Evolutionary conservation across 2,113 vertebrate species (phyloP), one percentile per base, ranked within the genome.

Genomic region (Apistogramma diplotaenia): DNA sequence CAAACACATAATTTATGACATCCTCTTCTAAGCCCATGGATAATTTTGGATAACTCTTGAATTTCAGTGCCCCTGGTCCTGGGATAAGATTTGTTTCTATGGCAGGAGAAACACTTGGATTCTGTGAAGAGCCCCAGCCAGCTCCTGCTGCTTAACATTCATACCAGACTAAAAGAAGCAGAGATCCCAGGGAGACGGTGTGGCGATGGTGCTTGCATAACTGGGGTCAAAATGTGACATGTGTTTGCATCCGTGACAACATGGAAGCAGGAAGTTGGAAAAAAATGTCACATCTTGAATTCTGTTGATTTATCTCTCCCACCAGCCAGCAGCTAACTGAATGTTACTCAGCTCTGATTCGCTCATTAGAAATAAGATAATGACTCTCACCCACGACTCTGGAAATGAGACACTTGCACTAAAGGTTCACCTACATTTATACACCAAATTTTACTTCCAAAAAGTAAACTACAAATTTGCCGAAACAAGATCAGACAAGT

Each of bases 41-140:
- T 77, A 4, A 55, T 83, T 83, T 77, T 49, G 60, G 73, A n/a
- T n/a, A n/a, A n/a, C n/a, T n/a, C 54, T 43, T 13, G 55, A 54
- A 31, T 18, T 51, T 70, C 49, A 6, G 27, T 43, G 19, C 40
- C 0, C 2, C 74, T 77, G 25, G 62, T 70, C 62, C 43, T 77
- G 71, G 79, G 78, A 88, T 65, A 65, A 18, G 59, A 85, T 86
- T 46, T 55, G 79, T 89, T 76, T 57, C 88, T 60, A 82, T 87
- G 78, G 80, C 89, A 31, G 43, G 43, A 49, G 61, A 82, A 76
- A 74, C 74, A 2, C 27, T 78, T 65, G 8, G 27, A 43, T 85
- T 60, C 1, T 82, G 25, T 59, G 51, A 1, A 59, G 13, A 37
- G 56, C 27, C 60, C 23, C 35, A 76, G 54, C 23, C 62, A 81